A percentile compares a stretch with the other conserved stretches of the same genome.
Evolutionary conservation across 2,113 vertebrate genomes (phyloP).

Genomic region (Oncorhynchus masou): DNA sequence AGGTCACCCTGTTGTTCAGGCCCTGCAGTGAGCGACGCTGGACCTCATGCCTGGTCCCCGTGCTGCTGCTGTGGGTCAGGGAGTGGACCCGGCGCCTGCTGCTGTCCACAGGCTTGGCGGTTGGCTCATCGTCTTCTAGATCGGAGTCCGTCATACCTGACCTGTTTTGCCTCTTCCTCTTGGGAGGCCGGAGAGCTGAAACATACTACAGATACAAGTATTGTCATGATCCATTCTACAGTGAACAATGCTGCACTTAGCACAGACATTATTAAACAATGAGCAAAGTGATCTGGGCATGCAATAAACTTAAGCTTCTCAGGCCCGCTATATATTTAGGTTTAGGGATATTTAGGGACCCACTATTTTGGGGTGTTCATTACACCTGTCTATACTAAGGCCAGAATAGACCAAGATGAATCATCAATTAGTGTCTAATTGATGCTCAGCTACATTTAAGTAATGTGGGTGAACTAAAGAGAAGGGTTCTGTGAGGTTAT

Average conservation of each 20-base stretch:
- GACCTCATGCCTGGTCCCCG: constrained; percentile 4
- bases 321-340: too few relatives aligned
- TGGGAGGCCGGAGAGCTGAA: constrained; percentile 79
- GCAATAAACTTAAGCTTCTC: too few relatives aligned
- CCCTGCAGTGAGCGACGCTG: constrained; percentile 51
- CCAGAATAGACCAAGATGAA: too few relatives aligned
- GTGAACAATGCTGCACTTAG: not conserved
- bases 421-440: too few relatives aligned
- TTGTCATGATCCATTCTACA: not conserved
- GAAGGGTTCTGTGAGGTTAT: too few relatives aligned
- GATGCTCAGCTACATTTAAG: too few relatives aligned
- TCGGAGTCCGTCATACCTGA: not conserved
- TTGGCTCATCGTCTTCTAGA: not conserved
- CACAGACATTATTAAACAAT: not conserved
- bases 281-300: too few relatives aligned
- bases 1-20: constrained; percentile 47
- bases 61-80: constrained; percentile 34
- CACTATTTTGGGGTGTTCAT: too few relatives aligned
- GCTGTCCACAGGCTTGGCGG: not conserved
- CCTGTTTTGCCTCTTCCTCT: constrained; percentile 36
- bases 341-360: too few relatives aligned
- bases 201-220: constrained; percentile 71
- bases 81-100: constrained; percentile 52
- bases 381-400: too few relatives aligned
- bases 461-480: too few relatives aligned